These are phyloP conservation scores for Calephelis perditalis DNA, from an alignment of 2,888 invertebrate genomes.

Conservation along the genomic window DNA sequence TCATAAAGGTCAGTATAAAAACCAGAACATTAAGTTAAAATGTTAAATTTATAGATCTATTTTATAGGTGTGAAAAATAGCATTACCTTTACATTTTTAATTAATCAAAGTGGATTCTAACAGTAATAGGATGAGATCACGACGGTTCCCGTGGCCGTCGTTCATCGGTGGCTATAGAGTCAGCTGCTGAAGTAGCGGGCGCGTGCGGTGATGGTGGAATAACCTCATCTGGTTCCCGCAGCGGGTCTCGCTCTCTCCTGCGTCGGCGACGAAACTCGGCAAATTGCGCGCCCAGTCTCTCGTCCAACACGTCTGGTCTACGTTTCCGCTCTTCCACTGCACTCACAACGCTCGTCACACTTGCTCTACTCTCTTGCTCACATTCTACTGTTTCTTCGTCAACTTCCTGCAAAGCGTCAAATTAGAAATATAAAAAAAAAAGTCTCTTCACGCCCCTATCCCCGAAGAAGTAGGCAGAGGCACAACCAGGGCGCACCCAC, in stretches of 20 bases:
- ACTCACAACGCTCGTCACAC: slow-evolving; percentile 58
- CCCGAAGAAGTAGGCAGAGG: too few species aligned
- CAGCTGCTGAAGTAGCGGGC: slow-evolving; percentile 10
- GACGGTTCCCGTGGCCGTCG: slow-evolving; percentile 21
- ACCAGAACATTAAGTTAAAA: too few species aligned
- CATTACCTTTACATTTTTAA: too few species aligned
- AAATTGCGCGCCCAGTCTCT: slow-evolving; percentile 73
- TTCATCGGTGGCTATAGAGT: slow-evolving; percentile 16
- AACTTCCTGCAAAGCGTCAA: slow-evolving; percentile 74
- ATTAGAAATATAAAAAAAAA: too few species aligned
- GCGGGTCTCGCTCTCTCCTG: slow-evolving; percentile 39
- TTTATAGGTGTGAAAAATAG: too few species aligned
- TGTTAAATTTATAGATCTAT: too few species aligned
- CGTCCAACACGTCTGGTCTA: slow-evolving; percentile 69
- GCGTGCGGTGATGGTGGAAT: background rate
- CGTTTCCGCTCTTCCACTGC: slow-evolving; percentile 48
- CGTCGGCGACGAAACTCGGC: slow-evolving; percentile 75
- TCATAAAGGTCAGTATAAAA: too few species aligned
- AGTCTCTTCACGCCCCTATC: too few species aligned
- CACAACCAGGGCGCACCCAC: too few species aligned
- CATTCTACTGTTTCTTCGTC: slow-evolving; percentile 80
- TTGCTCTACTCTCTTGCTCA: slow-evolving; percentile 30
- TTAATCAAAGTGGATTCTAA: background rate
- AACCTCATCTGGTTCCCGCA: slow-evolving; percentile 37
- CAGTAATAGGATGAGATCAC: slow-evolving; percentile 10